These are phyloP conservation scores for Pelecanoides urinatrix DNA, from an alignment of 2,113 vertebrate species.

Conservation along the genomic window DNA sequence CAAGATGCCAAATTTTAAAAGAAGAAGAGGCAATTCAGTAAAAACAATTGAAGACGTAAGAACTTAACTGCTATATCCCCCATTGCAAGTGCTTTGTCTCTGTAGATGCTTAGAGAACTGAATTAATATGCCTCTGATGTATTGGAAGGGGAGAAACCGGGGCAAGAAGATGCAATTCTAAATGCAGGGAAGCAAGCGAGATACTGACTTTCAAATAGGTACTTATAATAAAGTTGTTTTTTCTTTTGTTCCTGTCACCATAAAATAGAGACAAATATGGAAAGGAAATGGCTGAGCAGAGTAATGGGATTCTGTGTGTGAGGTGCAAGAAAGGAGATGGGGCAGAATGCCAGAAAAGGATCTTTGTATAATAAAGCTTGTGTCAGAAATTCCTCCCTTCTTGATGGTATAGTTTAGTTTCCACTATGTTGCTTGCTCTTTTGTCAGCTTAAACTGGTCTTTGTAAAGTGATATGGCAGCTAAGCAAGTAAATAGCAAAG, in stretches of 20 bases:
- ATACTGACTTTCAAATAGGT: neutral
- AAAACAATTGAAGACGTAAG: conserved; percentile 8
- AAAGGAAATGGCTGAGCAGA: neutral
- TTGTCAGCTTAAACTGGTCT: neutral
- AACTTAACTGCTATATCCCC: neutral
- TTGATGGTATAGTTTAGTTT: neutral
- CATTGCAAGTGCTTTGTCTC: neutral
- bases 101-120: neutral
- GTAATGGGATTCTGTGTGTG: neutral
- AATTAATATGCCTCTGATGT: neutral
- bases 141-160: neutral
- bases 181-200: neutral
- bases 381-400: neutral
- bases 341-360: neutral
- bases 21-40: neutral
- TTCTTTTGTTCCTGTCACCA: neutral
- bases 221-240: neutral
- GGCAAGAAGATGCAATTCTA: neutral
- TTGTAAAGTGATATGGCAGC: neutral
- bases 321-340: neutral
- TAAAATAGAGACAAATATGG: neutral
- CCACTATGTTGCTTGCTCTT: neutral
- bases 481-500: neutral
- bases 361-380: neutral
- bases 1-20: conserved; percentile 3